phyloP scores from a whole-genome alignment of 2,113 vertebrate genomes.

The Daphoenositta chrysoptera region DNA sequence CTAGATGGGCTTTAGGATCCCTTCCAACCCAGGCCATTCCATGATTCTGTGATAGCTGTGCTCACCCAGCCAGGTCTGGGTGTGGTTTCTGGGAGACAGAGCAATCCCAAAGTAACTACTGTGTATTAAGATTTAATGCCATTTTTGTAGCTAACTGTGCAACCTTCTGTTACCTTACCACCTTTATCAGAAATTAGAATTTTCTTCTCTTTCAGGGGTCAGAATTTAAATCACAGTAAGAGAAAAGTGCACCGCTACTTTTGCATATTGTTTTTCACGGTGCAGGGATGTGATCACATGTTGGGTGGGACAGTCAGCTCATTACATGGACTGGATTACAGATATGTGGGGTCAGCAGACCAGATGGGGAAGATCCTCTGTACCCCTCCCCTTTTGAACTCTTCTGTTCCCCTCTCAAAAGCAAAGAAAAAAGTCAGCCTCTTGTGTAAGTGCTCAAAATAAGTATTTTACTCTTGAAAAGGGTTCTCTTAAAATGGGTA shows the following conservation, averaged over 20 bases:
- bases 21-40: not conserved
- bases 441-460: not conserved
- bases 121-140: not conserved
- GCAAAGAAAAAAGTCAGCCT: not conserved
- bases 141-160: not conserved
- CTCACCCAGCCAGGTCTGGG: fast-evolving
- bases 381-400: not conserved
- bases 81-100: not conserved
- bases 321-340: not conserved
- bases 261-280: not conserved
- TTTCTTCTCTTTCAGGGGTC: not conserved
- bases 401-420: not conserved
- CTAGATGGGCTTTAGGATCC: not conserved
- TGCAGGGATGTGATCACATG: not conserved
- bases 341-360: not conserved
- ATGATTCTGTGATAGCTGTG: not conserved
- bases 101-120: not conserved
- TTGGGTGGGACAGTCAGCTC: not conserved
- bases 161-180: not conserved
- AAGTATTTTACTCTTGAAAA: not conserved
- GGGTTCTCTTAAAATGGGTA: not conserved
- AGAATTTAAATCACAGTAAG: not conserved
- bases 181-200: not conserved
- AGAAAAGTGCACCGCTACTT: not conserved
- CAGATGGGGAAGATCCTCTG: not conserved